Evolutionary conservation across 2,113 vertebrate genomes (phyloP).

Genomic region (Pyxicephalus adspersus): DNA sequence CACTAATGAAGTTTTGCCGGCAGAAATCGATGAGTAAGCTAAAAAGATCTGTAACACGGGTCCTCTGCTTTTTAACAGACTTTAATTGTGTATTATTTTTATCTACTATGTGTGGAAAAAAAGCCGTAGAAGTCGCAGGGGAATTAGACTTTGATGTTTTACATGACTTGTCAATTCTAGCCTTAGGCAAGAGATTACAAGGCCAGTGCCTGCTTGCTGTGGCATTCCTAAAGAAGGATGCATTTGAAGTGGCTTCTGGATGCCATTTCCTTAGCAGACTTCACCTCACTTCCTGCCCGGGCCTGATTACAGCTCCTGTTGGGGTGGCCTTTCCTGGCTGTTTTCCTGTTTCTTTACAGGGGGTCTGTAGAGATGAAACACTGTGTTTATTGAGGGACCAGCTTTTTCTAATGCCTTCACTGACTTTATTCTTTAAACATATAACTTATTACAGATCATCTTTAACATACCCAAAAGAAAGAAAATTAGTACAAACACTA

Average conservation of each 20-base stretch:
- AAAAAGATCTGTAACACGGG: slow-evolving; percentile 17
- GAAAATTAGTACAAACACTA: not conserved
- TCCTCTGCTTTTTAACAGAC: slow-evolving; percentile 6
- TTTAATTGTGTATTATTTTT: slow-evolving; percentile 19
- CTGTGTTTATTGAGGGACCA: not conserved
- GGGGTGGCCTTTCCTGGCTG: slow-evolving; percentile 41
- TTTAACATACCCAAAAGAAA: not conserved
- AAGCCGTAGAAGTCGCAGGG: slow-evolving; percentile 7
- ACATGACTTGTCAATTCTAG: slow-evolving; percentile 38
- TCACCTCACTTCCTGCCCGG: slow-evolving; percentile 49
- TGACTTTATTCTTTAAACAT: not conserved
- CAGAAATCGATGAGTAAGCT: slow-evolving; percentile 3
- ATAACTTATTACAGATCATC: not conserved
- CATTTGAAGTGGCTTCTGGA: slow-evolving; percentile 11
- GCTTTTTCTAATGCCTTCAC: not conserved
- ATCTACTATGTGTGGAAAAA: slow-evolving; percentile 3
- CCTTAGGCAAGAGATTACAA: slow-evolving; percentile 21
- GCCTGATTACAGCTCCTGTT: slow-evolving; percentile 36
- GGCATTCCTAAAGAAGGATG: slow-evolving; percentile 11
- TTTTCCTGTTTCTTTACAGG: slow-evolving; percentile 46
- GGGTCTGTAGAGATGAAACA: slow-evolving; percentile 27
- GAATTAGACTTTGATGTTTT: slow-evolving; percentile 3
- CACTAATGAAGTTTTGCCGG: slow-evolving; percentile 4
- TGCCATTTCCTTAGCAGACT: slow-evolving; percentile 48
- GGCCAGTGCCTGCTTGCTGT: not conserved